Percentiles rank a stretch among this genome's conserved stretches.
Conservation (phyloP, 2,888 invertebrate genomes). For the Ptychoptera contaminata region DNA sequence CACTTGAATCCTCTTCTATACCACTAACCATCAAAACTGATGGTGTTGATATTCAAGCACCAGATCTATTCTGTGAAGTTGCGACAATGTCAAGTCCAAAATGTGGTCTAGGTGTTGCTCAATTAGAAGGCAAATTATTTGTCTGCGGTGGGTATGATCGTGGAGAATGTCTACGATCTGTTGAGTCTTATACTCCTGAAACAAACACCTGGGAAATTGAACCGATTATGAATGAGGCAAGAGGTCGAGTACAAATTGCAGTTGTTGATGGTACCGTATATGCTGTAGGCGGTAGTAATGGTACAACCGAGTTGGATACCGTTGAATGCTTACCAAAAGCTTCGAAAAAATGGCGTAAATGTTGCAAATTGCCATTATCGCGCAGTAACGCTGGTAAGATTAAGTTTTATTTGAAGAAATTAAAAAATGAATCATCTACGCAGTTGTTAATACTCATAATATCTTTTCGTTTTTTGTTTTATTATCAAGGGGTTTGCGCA, state of each 20-base stretch:
- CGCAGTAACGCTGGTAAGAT: conserved; percentile 47
- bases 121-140: conserved; percentile 50
- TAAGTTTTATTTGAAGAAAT: no score
- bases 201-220: conserved; percentile 52
- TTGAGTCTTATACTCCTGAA: conserved; percentile 56
- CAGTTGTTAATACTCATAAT: no score
- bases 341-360: conserved; percentile 34
- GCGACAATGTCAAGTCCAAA: conserved; percentile 49
- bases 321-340: conserved; percentile 37
- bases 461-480: no score
- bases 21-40: conserved; percentile 8
- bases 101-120: conserved; percentile 61
- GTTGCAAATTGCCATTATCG: conserved; percentile 41
- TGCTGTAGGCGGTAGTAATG: conserved; percentile 72
- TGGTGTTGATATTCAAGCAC: conserved; percentile 8
- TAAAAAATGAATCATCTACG: no score
- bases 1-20: conserved; percentile 25
- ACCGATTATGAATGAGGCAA: conserved; percentile 53
- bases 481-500: conserved; percentile 36
- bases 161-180: conserved; percentile 61
- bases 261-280: conserved; percentile 51
- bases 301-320: conserved; percentile 60
- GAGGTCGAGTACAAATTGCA: conserved; percentile 67
- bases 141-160: conserved; percentile 77
- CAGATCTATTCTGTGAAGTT: conserved; percentile 37